Evolutionary conservation across 2,113 vertebrate genomes (phyloP), one percentile per base, ranked within the genome.

Genomic region (Eira barbara): DNA sequence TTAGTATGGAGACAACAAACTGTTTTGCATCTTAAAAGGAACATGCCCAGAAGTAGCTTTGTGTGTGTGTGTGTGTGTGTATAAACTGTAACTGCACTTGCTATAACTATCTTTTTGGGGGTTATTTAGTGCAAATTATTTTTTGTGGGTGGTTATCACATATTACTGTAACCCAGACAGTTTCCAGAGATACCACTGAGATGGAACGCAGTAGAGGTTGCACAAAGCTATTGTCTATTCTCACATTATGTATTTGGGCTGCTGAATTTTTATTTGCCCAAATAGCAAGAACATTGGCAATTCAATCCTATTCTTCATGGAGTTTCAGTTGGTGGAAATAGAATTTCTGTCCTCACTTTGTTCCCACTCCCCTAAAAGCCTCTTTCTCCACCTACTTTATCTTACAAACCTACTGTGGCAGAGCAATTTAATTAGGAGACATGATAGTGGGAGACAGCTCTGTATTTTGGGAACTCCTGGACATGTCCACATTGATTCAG

Each of bases 221-320:
- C 88, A 91, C 36, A 96, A 94, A 98, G 80, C 31, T 97, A 69
- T 96, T 80, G 96, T 47, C 76, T 84, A 65, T 92, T 96, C 36
- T 81, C 84, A 1, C 27, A 89, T 95, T 29, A 47, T 83, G 14
- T 65, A 78, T 80, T 94, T 97, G 74, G 92, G 74, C 21, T 65
- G 18, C 55, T 96, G 42, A 55, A 95, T 98, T 98, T 94, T 95
- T 83, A 88, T 91, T 93, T 96, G 17, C 73, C 23, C 12, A 96
- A 92, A 93, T 96, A 97, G 89, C 74, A 91, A 71, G 83, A 96
- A 83, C 65, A 96, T 61, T 93, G 97, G 12, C 83, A 76, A 76
- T 91, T 71, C 71, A 45, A 78, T 96, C 55, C 31, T 47, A 94
- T 96, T 97, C 95, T 94, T 92, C 45, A 13, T 73, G 86, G 89